These are phyloP conservation scores for Tipula helvola DNA, from an alignment of 2,888 invertebrate genomes.

Conservation along the genomic window DNA sequence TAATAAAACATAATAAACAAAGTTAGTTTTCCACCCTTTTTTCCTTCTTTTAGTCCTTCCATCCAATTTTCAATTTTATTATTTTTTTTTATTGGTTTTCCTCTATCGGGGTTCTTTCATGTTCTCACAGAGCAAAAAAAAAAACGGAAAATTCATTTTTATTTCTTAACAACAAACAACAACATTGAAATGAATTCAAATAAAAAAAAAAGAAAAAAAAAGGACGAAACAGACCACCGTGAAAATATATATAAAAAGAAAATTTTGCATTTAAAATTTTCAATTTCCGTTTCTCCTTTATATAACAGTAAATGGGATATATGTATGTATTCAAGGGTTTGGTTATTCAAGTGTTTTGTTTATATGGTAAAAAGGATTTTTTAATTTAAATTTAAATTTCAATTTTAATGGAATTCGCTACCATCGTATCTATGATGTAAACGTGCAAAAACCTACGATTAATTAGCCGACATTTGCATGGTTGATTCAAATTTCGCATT, in stretches of 20 bases:
- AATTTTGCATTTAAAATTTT: neutral
- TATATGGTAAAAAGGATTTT: neutral
- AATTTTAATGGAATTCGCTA: neutral
- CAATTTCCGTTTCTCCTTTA: neutral
- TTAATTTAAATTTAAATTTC: neutral
- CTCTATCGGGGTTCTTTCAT: neutral
- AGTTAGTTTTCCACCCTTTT: neutral
- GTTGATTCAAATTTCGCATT: too few species aligned
- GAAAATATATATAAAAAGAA: neutral
- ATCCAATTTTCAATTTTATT: neutral
- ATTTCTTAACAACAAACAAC: neutral
- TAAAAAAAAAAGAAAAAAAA: neutral
- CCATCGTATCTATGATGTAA: too few species aligned
- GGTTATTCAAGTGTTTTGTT: neutral
- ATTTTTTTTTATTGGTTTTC: neutral
- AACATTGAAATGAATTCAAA: neutral
- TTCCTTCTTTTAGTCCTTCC: neutral
- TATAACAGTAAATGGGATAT: neutral
- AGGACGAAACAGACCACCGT: neutral
- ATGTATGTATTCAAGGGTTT: neutral
- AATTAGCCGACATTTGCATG: too few species aligned
- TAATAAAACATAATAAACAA: neutral
- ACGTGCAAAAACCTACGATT: too few species aligned
- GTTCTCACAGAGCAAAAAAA: neutral
- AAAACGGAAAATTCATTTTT: neutral